Evolutionary conservation across 2,113 vertebrate genomes (phyloP), one percentile per base, ranked within the genome.

Genomic region (Poecile atricapillus): DNA sequence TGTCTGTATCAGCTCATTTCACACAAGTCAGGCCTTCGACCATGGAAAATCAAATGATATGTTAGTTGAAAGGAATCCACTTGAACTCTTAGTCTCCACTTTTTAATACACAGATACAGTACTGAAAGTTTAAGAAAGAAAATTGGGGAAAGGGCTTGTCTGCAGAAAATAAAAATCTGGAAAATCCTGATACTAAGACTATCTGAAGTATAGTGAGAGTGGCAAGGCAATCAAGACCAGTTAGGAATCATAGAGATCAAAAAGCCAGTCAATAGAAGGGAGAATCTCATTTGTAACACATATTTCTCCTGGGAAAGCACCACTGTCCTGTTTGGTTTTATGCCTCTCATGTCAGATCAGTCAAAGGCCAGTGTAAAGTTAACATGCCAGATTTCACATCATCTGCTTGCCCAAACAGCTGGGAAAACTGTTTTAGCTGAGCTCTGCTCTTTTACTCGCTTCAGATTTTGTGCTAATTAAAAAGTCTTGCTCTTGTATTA

Each of bases 381-480:
- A 94, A 84, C 79, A 68, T 4, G 60, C 25, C 75, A 91, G 78
- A 86, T 73, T 88, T 82, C 83, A 63, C 83, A 87, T 92, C 77
- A 90, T 76, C 83, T 77, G 70, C 90, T 89, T 87, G 64, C 80
- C 83, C 88, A 63, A 94, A 85, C 69, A 76, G 59, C 77, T 44
- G 44, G 71, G 71, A 73, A 77, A 92, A 64, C 59, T 18, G 44
- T 89, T 97, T 87, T 53, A 91, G 87, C 92, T 95, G 80, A 97
- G 93, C 85, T 94, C 46, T 76, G 88, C 94, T 91, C 88, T 96
- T 96, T 93, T 2, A 2, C 62, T 68, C 3, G 0, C 71, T 93
- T 79, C 28, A 43, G 59, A 92, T 65, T 64, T 68, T 85, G 52
- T 16, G 41, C 84, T 96, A 96, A 96, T 97, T 89, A 96, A 90